Evolutionary conservation across 2,797 vertebrate species (phyloP), one percentile per base, ranked within the genome.

Genomic region (Lutra lutra): DNA sequence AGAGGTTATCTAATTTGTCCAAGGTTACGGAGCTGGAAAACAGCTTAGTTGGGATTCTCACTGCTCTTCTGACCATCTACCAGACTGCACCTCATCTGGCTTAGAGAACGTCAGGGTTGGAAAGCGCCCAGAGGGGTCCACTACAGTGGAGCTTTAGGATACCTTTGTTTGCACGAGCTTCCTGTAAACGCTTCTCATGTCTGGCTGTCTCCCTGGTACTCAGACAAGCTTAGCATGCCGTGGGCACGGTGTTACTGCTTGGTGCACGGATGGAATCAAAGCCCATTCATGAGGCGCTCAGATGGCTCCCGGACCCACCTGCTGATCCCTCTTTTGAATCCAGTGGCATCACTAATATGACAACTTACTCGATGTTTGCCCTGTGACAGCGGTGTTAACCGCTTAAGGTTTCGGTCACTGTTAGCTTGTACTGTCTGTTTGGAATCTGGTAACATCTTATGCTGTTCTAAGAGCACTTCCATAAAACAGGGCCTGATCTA

Each of bases 1-100:
- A 96, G 62, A 83, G 40, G 46, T 82, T 54, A 78, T 96, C 82
- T 92, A 56, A 64, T 77, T 79, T 91, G 86, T 64, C 64, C 51
- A 92, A 64, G 58, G 60, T 80, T 77, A 21, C 5, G 2, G 21
- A 62, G 85, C 54, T 86, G 62, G 82, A 86, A 94, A 95, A 60
- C 32, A 68, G 85, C 66, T 4, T 78, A 70, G 87, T 38, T 94
- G 80, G 56, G 58, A 86, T 73, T 51, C 46, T 83, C 43, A 12
- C 62, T 51, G 87, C 60, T 86, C 38, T 88, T 92, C 77, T 21
- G 40, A 20, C 35, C 84, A 12, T 13, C 40, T 25, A 7, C 64
- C 17, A n/a, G 32, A 9, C 58, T 62, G 32, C 35, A 27, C 10
- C 5, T 87, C 95, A 58, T 89, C 70, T 94, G 86, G 68, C 25